Evolutionary conservation across 1,140 invertebrate genomes (phyloP), one percentile per base, ranked within the genome.

Genomic region (Halesus radiatus): DNA sequence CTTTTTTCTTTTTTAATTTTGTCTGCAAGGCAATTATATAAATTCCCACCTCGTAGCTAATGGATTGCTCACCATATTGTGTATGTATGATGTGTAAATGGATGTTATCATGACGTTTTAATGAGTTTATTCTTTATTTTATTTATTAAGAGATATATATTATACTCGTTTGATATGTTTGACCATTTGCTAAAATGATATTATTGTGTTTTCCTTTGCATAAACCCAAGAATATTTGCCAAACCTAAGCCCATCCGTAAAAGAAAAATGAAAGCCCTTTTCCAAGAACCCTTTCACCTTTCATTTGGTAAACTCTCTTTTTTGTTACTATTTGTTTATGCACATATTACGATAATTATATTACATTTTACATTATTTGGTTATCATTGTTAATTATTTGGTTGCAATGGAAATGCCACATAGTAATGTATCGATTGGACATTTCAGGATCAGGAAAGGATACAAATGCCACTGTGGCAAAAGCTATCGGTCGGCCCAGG

Each of bases 391-490:
- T 29, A 29, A 29, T 29, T 13, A 45, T 45, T 45, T 8, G 10
- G 37, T 10, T 45, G 8, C 10, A 45, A 45, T 45, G 10, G 8
- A 45, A 13, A 45, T 45, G 7, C 8, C 37, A 45, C 10, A 45
- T 13, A 13, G 10, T 52, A 29, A 20, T 26, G 50, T n/a, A 64
- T 2, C 15, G 2, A 26, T 62, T 82, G 80, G 66, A 45, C 82
- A n/a, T 89, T 90, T 32, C 87, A 95, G 94, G 88, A 89, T 95
- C 84, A 92, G 92, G 85, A 96, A 95, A 89, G 91, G 91, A 6
- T 95, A 92, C 87, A 94, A 94, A 85, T 96, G 95, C 87, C 92
- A 93, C 85, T 96, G 95, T 88, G 94, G 94, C 74, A 96, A 96
- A 89, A 95, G 93, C 86, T 96, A 96, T 88, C 94, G 94, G 86